Evolutionary conservation across 2,888 invertebrate genomes (phyloP).

Genomic region (Luperina nickerlii): DNA sequence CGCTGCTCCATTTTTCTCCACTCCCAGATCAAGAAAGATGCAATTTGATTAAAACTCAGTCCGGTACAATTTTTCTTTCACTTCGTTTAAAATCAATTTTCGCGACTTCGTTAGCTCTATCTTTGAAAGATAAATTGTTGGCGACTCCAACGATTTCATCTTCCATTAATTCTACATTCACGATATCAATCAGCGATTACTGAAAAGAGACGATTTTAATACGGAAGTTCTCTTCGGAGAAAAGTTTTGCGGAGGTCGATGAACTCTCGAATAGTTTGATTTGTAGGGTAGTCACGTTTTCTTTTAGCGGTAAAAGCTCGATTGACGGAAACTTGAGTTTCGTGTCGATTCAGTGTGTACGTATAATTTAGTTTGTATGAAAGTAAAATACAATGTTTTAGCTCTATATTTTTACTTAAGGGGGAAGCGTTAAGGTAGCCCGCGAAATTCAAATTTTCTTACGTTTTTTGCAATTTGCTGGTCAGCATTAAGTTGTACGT

Average conservation of each 20-base stretch:
- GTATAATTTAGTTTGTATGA: conserved; percentile 45
- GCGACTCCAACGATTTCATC: conserved; percentile 72
- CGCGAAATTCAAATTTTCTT: too few species aligned
- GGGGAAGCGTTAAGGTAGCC: too few species aligned
- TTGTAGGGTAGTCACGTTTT: conserved; percentile 54
- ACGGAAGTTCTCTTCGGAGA: conserved; percentile 22
- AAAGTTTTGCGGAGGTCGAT: conserved; percentile 48
- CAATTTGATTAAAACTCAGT: conserved; percentile 66
- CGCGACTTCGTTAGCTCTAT: conserved; percentile 81
- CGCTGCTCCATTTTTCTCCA: conserved; percentile 51
- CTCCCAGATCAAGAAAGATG: conserved; percentile 58
- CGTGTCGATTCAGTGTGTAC: conserved; percentile 29
- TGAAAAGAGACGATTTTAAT: conserved; percentile 35
- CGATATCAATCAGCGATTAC: conserved; percentile 75
- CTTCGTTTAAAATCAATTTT: conserved; percentile 80
- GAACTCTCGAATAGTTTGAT: conserved; percentile 62
- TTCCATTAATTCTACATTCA: conserved; percentile 76
- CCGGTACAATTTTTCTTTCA: conserved; percentile 65
- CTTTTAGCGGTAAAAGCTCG: conserved; percentile 42
- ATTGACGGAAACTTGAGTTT: conserved; percentile 51
- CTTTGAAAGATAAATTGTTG: conserved; percentile 76
- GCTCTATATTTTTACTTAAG: conserved; percentile 3
- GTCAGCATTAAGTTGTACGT: too few species aligned
- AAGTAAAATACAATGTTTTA: conserved; percentile 40
- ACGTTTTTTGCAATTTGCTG: too few species aligned